phyloP scores from a whole-genome alignment of 2,888 invertebrate species.

The Leptopilina syphax region DNA sequence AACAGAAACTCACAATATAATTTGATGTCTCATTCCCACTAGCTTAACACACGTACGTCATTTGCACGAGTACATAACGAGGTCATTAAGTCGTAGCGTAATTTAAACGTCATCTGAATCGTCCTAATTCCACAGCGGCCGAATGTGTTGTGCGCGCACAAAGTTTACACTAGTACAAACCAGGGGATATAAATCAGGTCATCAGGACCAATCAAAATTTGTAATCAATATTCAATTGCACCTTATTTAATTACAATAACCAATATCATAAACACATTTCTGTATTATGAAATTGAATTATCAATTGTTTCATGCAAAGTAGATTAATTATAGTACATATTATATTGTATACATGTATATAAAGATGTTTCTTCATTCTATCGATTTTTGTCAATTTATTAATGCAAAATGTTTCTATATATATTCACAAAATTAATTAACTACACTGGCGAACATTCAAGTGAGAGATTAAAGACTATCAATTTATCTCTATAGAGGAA shows the following conservation, averaged over 20 bases:
- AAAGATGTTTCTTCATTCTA: neutral
- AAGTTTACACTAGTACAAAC: neutral
- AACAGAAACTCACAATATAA: conserved; percentile 33
- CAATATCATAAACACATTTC: conserved; percentile 20
- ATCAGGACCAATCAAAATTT: conserved; percentile 10
- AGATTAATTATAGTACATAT: conserved; percentile 1
- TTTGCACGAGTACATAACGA: conserved; percentile 32
- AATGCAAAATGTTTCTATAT: neutral
- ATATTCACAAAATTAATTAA: neutral
- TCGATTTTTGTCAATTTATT: conserved; percentile 5
- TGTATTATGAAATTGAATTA: conserved; percentile 25
- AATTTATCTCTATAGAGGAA: neutral
- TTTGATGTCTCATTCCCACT: conserved; percentile 33
- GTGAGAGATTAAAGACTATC: neutral
- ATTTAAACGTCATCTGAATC: conserved; percentile 35
- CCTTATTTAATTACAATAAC: conserved; percentile 20
- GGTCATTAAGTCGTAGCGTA: conserved; percentile 36
- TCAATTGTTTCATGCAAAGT: neutral
- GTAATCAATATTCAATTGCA: conserved; percentile 21
- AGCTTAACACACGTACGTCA: conserved; percentile 28
- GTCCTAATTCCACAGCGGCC: conserved; percentile 28
- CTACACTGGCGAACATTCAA: neutral
- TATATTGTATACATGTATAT: neutral
- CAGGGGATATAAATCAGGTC: conserved; percentile 19
- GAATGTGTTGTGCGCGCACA: neutral